These are phyloP conservation scores for Pycnonotus jocosus DNA, from an alignment of 2,113 vertebrate genomes.

Conservation along the genomic window DNA sequence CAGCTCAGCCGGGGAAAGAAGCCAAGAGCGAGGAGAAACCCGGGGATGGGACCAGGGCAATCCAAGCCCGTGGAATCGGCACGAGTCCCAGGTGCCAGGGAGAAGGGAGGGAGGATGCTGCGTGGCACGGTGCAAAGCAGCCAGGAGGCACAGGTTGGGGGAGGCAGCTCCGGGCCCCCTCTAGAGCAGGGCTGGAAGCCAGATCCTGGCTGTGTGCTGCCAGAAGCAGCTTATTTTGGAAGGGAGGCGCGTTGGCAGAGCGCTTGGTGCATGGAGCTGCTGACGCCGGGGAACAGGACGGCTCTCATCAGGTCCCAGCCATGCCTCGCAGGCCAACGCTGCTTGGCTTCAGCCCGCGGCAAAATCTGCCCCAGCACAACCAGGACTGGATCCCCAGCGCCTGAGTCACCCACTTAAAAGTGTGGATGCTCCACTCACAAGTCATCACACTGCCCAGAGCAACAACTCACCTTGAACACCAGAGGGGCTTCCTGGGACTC, in stretches of 20 bases:
- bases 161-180: neutral
- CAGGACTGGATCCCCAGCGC: neutral
- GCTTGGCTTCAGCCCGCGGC: neutral
- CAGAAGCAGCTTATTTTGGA: constrained; percentile 43
- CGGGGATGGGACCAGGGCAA: neutral
- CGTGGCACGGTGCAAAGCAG: neutral
- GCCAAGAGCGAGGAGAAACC: neutral
- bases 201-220: neutral
- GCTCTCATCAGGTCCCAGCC: neutral
- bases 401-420: neutral
- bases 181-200: neutral
- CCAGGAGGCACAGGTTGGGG: constrained; percentile 36
- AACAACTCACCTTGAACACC: accelerated
- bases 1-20: neutral
- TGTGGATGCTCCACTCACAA: neutral
- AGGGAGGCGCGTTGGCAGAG: neutral
- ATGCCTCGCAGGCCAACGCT: neutral
- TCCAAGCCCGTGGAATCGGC: neutral
- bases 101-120: neutral
- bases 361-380: neutral
- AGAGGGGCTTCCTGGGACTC: neutral
- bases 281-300: neutral
- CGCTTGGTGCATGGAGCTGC: neutral
- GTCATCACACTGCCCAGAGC: neutral
- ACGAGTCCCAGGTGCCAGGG: neutral